These are phyloP conservation scores for Adelges cooleyi DNA, from an alignment of 1,140 invertebrate genomes.

Conservation along the genomic window DNA sequence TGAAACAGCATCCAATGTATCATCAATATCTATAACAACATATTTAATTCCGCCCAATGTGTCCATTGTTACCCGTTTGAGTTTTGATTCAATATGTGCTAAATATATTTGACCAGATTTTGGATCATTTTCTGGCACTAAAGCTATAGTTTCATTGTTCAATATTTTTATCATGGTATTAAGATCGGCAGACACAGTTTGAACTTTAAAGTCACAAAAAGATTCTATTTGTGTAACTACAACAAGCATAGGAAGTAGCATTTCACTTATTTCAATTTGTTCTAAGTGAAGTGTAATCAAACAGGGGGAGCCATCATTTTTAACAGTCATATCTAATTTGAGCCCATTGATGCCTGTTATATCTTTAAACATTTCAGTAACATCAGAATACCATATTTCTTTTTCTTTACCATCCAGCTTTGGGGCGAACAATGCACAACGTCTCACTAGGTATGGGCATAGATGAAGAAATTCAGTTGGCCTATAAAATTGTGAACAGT, in stretches of 20 bases:
- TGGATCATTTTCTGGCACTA: neutral
- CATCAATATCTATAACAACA: neutral
- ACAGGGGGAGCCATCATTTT: neutral
- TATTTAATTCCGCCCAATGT: neutral
- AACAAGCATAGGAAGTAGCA: neutral
- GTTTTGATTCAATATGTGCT: neutral
- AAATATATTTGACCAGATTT: neutral
- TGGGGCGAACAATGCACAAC: neutral
- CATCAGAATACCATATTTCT: conserved; percentile 10
- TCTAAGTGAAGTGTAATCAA: neutral
- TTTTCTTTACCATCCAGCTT: neutral
- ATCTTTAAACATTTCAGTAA: conserved; percentile 14
- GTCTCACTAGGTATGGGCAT: neutral
- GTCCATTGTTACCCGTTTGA: neutral
- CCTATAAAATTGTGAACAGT: neutral
- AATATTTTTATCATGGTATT: neutral
- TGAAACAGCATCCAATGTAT: neutral
- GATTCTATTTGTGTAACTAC: neutral
- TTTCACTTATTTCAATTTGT: neutral
- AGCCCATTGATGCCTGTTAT: neutral
- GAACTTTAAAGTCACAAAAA: neutral
- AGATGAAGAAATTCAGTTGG: neutral
- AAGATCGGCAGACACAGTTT: neutral
- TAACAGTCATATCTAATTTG: neutral
- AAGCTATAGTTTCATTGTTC: neutral